phyloP scores from a whole-genome alignment of 2,113 vertebrate species.

The Aegypius monachus region DNA sequence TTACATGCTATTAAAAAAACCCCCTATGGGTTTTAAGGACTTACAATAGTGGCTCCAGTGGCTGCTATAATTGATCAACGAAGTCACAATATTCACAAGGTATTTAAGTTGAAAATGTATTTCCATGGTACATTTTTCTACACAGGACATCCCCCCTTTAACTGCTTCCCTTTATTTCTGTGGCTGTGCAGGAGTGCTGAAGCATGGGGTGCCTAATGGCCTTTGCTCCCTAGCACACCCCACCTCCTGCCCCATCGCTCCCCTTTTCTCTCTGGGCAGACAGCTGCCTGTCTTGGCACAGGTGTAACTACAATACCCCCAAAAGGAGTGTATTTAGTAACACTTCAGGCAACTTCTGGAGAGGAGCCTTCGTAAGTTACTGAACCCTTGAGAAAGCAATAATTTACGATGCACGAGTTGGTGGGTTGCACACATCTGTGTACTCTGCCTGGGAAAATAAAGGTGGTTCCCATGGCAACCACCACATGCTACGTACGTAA shows the following conservation, averaged over 20 bases:
- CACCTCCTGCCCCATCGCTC: not conserved
- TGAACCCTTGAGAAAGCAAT: slow-evolving; percentile 55
- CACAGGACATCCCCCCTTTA: not conserved
- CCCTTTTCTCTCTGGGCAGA: not conserved
- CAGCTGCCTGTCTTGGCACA: not conserved
- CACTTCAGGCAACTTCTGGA: slow-evolving; percentile 49
- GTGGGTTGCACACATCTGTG: slow-evolving; percentile 56
- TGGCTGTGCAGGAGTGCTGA: not conserved
- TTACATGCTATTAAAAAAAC: not conserved
- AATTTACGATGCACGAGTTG: slow-evolving; percentile 56
- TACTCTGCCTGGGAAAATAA: slow-evolving; percentile 62
- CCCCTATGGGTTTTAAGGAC: not conserved
- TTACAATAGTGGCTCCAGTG: not conserved
- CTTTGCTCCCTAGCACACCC: not conserved
- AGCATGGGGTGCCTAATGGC: not conserved
- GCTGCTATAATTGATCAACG: not conserved
- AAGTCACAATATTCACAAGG: not conserved
- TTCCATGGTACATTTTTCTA: not conserved
- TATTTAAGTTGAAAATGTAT: not conserved
- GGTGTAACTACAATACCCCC: not conserved
- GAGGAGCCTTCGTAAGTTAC: slow-evolving; percentile 31
- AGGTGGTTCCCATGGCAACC: slow-evolving; percentile 70
- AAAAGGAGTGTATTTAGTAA: slow-evolving; percentile 16
- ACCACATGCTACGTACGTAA: slow-evolving; percentile 19
- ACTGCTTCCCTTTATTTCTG: not conserved